Percentiles rank a stretch among this genome's conserved stretches.
Evolutionary conservation across 2,888 invertebrate species (phyloP).

Genomic region (Calameuta idolon): DNA sequence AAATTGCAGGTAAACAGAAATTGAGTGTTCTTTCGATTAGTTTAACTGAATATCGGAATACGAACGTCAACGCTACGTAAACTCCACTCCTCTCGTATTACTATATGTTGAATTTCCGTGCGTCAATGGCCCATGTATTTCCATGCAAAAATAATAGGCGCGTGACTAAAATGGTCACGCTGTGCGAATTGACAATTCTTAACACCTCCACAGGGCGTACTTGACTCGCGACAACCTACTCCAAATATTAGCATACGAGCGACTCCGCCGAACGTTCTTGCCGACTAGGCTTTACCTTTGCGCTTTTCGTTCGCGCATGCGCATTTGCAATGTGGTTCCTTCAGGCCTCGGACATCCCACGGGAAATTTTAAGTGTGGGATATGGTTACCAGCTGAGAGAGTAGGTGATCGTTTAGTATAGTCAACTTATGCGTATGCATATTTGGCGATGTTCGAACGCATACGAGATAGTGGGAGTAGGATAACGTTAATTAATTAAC

Average conservation of each 20-base stretch:
- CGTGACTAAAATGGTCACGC: conserved; percentile 57
- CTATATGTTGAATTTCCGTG: neutral
- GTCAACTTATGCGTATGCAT: neutral
- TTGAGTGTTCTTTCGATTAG: neutral
- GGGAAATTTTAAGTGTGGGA: neutral
- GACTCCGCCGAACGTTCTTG: neutral
- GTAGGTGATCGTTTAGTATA: neutral
- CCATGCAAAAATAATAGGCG: conserved; percentile 11
- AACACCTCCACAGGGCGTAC: conserved; percentile 51
- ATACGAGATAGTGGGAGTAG: neutral
- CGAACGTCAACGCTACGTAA: neutral
- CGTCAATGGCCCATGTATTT: neutral
- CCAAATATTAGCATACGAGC: conserved; percentile 53
- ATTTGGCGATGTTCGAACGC: neutral
- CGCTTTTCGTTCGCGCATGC: neutral
- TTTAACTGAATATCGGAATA: neutral
- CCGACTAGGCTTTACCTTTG: neutral
- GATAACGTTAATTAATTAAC: neutral
- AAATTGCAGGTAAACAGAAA: neutral
- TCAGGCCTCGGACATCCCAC: neutral
- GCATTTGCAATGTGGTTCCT: neutral
- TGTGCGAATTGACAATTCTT: conserved; percentile 59
- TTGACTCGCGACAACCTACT: conserved; percentile 45
- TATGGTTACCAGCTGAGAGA: neutral
- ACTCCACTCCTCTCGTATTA: neutral